Base-by-base conservation (phyloP, 2,888 invertebrate genomes). In the Ichneumon xanthorius region DNA sequence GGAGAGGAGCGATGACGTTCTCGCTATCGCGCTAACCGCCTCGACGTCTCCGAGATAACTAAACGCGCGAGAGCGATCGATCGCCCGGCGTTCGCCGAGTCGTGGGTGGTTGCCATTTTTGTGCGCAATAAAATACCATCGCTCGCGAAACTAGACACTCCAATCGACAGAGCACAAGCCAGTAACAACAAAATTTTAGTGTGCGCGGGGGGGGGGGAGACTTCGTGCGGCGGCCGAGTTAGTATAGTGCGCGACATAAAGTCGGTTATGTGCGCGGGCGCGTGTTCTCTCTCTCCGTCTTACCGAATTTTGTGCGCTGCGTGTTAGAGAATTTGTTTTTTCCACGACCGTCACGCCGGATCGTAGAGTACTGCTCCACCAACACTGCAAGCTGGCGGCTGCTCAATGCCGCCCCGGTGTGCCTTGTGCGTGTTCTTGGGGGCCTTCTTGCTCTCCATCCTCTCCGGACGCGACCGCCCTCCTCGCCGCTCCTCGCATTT, bases 21-120 rank as follows among this genome's bases (percentile, higher is more conserved):
- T 68, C 83, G 80, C 87, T 84, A 75, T 72, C 80, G 68, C 40
- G 75, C 82, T 53, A 65, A 67, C 80, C 45, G 71, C 76, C 84
- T 55, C 77, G 77, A 68, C 85, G 80, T 72, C 80, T 61, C 72
- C 80, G 80, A 83, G 85, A 86, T 83, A 86, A 86, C 83, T 78
- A 65, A 82, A 80, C 68, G 82, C 22, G 37, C 26, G 30, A 55
- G 58, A 76, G 37, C 84, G 79, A 85, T 86, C 86, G 86, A 87
- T 86, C 81, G 81, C 70, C 75, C 83, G 87, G 83, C 78, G 48
- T 45, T 26, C 67, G 68, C n/a, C 26, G 58, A 71, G 78, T 77
- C 75, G 86, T 88, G 82, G 82, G 86, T 84, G 84, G 87, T 77
- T 86, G 72, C 82, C 82, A 85, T 84, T 82, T 87, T 87, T 78